A percentile compares a stretch with the other conserved stretches of the same genome.
Evolutionary conservation across 2,113 vertebrate species (phyloP).

Genomic region (Malurus cyaneus): DNA sequence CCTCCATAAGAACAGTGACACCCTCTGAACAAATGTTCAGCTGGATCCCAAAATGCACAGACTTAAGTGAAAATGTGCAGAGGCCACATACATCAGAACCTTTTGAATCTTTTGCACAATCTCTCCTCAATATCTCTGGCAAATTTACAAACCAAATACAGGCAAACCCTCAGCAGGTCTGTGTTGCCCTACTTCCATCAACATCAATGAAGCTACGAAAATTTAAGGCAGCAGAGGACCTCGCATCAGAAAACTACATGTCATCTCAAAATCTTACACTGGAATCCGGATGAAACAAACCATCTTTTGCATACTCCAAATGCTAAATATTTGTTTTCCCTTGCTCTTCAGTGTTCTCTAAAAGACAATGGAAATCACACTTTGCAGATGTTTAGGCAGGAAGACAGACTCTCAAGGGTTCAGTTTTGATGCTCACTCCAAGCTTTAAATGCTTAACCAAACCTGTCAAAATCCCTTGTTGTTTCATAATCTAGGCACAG

Average conservation of each 20-base stretch:
- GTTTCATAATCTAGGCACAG: background rate
- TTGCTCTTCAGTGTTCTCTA: background rate
- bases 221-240: background rate
- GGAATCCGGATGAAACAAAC: background rate
- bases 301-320: background rate
- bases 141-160: background rate
- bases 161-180: background rate
- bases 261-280: background rate
- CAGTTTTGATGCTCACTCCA: background rate
- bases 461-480: background rate
- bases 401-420: background rate
- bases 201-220: background rate
- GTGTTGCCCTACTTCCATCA: background rate
- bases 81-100: background rate
- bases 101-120: background rate
- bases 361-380: background rate
- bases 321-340: background rate
- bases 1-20: background rate
- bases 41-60: background rate
- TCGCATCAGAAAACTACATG: background rate
- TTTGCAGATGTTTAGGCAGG: background rate
- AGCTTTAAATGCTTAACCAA: conserved; percentile 29
- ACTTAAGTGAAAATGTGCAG: background rate
- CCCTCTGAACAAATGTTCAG: background rate
- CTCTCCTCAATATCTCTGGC: background rate